Evolutionary conservation across 2,113 vertebrate species (phyloP).

Genomic region (Sphaerodactylus townsendi): DNA sequence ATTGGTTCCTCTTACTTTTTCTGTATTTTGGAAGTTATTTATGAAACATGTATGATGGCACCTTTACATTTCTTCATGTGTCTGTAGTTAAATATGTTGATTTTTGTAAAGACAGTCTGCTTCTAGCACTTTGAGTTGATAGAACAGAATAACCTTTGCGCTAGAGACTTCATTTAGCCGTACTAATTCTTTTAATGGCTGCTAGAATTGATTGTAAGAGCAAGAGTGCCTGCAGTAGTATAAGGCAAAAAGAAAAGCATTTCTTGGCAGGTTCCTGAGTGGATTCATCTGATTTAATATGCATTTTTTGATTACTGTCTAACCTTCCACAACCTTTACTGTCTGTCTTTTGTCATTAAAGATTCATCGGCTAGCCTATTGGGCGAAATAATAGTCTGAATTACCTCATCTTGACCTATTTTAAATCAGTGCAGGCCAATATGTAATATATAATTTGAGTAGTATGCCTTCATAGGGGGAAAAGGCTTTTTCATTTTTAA

Average conservation of each 20-base stretch:
- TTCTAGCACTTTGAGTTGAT: slow-evolving; percentile 54
- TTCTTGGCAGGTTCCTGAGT: slow-evolving; percentile 64
- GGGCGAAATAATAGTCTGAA: slow-evolving; percentile 66
- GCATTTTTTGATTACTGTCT: slow-evolving; percentile 73
- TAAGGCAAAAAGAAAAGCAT: slow-evolving; percentile 56
- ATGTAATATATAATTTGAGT: slow-evolving; percentile 8
- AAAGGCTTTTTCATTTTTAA: neutral
- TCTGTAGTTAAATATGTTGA: slow-evolving; percentile 27
- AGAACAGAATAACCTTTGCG: slow-evolving; percentile 55
- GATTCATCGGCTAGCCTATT: slow-evolving; percentile 69
- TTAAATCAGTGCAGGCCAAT: slow-evolving; percentile 53
- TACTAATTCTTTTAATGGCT: slow-evolving; percentile 66
- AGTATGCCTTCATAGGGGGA: neutral
- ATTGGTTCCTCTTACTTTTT: slow-evolving; percentile 51
- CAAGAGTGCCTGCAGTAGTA: slow-evolving; percentile 46
- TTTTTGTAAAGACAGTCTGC: slow-evolving; percentile 38
- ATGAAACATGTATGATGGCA: neutral
- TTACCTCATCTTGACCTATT: slow-evolving; percentile 65
- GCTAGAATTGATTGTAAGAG: slow-evolving; percentile 70
- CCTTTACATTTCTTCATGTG: slow-evolving; percentile 33
- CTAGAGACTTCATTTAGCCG: slow-evolving; percentile 54
- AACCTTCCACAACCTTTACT: slow-evolving; percentile 74
- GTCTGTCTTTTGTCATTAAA: slow-evolving; percentile 74
- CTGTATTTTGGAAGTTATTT: slow-evolving; percentile 46
- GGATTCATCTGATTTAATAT: slow-evolving; percentile 73